phyloP scores from a whole-genome alignment of 2,888 invertebrate genomes.

The Lasioglossum villosulum region DNA sequence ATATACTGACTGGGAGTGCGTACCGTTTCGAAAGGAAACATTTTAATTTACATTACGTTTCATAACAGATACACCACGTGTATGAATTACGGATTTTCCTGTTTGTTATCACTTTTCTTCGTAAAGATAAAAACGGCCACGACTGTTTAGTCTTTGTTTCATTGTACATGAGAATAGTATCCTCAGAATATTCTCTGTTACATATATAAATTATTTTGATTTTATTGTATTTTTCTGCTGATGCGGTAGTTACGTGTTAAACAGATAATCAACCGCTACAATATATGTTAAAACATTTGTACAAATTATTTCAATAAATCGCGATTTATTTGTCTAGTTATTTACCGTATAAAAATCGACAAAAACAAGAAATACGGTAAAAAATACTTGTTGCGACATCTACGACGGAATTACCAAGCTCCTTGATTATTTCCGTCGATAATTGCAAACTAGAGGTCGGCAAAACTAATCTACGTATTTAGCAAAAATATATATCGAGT shows the following conservation, averaged over 20 bases:
- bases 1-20: slow-evolving; percentile 8
- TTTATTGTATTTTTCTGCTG: background rate
- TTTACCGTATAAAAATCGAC: background rate
- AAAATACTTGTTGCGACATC: background rate
- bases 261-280: background rate
- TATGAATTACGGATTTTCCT: background rate
- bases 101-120: background rate
- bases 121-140: background rate
- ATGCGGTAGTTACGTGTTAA: background rate
- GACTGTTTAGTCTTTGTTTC: background rate
- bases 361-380: background rate
- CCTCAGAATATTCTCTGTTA: no score
- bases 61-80: background rate
- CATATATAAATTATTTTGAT: background rate
- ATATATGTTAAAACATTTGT: background rate
- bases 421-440: background rate
- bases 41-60: slow-evolving; percentile 22
- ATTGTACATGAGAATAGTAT: background rate
- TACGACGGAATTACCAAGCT: background rate
- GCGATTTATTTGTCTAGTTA: background rate
- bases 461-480: no score
- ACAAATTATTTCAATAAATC: background rate
- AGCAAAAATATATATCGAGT: no score
- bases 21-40: background rate
- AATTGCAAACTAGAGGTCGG: background rate